These are phyloP conservation scores for Bufotes viridis DNA, from an alignment of 2,797 vertebrate species.

Conservation along the genomic window DNA sequence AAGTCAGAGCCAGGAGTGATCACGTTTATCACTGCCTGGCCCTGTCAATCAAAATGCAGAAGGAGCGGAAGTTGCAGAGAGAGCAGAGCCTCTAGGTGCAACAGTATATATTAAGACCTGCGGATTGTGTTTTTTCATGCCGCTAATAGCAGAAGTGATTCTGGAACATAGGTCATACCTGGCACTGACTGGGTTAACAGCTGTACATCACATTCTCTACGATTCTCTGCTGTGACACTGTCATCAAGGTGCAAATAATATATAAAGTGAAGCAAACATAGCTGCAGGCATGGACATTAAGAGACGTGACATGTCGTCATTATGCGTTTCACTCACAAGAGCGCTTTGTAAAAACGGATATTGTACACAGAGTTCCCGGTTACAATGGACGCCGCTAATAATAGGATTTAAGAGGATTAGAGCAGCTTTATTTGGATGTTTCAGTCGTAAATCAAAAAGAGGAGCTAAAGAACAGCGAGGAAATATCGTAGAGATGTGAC, in stretches of 20 bases:
- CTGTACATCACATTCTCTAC: not conserved
- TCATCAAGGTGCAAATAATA: constrained; percentile 21
- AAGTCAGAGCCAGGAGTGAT: too few relatives aligned
- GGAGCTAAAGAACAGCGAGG: not conserved
- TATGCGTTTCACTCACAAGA: constrained; percentile 25
- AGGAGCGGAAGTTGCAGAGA: too few relatives aligned
- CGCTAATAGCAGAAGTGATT: not conserved
- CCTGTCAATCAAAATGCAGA: not conserved
- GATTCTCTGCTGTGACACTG: not conserved
- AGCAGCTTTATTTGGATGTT: not conserved
- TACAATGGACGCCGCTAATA: constrained; percentile 15
- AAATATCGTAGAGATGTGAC: not conserved
- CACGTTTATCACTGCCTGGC: too few relatives aligned
- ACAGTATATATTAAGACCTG: not conserved
- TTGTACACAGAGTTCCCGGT: constrained; percentile 22
- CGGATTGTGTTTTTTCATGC: not conserved
- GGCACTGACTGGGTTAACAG: constrained; percentile 1
- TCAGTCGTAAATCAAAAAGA: constrained; percentile 32
- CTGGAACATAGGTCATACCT: too few relatives aligned
- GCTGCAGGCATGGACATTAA: constrained; percentile 36
- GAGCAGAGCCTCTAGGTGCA: not conserved
- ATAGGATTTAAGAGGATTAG: constrained; percentile 39
- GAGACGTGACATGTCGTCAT: constrained; percentile 46
- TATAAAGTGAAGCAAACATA: constrained; percentile 33
- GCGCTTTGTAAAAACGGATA: constrained; percentile 24